Evolutionary conservation across 2,797 vertebrate genomes (phyloP).

Genomic region (Manis javanica): DNA sequence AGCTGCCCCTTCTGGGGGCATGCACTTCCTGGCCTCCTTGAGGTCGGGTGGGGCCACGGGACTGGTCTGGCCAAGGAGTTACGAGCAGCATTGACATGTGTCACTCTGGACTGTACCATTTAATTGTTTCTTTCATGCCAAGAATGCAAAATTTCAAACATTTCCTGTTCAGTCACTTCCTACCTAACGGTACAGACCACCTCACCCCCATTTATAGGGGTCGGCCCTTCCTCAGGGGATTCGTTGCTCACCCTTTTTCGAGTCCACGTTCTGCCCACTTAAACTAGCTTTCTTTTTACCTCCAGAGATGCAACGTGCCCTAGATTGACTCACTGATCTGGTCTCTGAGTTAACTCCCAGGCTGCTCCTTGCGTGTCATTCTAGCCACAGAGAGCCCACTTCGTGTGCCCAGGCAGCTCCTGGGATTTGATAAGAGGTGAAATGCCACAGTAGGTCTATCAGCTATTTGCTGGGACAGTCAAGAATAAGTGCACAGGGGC

Average conservation of each 20-base stretch:
- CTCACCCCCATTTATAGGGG: neutral
- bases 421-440: neutral
- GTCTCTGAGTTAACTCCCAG: neutral
- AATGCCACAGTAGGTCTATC: neutral
- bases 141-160: slow-evolving; percentile 4
- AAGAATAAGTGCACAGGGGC: neutral
- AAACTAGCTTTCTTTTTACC: neutral
- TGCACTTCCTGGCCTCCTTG: neutral
- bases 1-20: neutral
- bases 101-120: neutral
- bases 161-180: neutral
- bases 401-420: neutral
- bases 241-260: neutral
- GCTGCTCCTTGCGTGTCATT: neutral
- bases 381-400: neutral
- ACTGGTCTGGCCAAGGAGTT: neutral
- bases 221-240: neutral
- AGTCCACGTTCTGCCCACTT: neutral
- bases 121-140: neutral
- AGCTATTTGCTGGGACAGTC: neutral
- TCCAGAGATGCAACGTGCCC: neutral
- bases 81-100: neutral
- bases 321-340: neutral
- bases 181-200: neutral
- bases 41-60: neutral